Evolutionary conservation across 2,113 vertebrate species (phyloP).

Genomic region (Poeciliopsis occidentalis): DNA sequence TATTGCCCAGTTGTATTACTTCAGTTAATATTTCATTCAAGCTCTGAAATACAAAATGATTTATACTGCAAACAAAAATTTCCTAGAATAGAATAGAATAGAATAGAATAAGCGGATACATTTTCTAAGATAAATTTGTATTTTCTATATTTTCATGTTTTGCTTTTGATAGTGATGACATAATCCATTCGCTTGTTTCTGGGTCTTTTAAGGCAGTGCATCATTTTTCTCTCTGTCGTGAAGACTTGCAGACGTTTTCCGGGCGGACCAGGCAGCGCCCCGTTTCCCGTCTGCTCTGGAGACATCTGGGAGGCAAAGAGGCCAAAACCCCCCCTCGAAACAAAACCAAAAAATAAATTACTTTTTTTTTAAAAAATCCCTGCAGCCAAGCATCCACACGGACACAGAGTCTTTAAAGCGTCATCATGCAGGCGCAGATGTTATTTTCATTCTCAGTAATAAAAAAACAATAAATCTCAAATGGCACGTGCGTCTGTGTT

Average conservation of each 20-base stretch:
- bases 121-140: background rate
- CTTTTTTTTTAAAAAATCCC: background rate
- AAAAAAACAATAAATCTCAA: constrained; percentile 16
- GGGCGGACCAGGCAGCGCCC: constrained; percentile 15
- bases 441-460: background rate
- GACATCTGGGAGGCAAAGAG: constrained; percentile 64
- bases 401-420: background rate
- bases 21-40: background rate
- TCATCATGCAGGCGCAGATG: background rate
- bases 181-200: background rate
- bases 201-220: background rate
- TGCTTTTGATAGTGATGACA: background rate
- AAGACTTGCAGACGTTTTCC: constrained; percentile 21
- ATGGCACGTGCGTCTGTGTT: background rate
- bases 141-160: background rate
- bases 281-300: constrained; percentile 65
- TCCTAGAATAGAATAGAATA: background rate
- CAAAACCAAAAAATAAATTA: too few species aligned
- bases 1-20: background rate
- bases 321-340: background rate
- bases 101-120: background rate
- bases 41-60: background rate
- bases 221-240: constrained; percentile 15
- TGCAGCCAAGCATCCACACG: constrained; percentile 3
- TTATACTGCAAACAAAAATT: constrained; percentile 6